A percentile compares a stretch with the other conserved stretches of the same genome.
These are phyloP conservation scores for Drepana falcataria DNA, from an alignment of 2,888 invertebrate genomes.

Conservation along the genomic window DNA sequence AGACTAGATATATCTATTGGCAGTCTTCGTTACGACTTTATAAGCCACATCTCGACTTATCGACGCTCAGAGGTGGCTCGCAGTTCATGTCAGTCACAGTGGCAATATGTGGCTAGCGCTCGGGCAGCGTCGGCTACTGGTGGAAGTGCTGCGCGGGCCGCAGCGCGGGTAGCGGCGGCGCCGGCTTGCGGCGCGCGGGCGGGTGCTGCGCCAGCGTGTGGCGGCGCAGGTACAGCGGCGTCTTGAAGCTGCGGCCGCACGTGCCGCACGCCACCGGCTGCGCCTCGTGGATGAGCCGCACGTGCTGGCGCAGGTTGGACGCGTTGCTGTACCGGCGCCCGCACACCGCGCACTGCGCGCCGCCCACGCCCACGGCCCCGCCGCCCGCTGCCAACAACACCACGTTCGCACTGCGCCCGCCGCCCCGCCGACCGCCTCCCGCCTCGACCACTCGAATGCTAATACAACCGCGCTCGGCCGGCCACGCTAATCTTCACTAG, in stretches of 20 bases:
- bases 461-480: conserved; percentile 2
- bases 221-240: conserved; percentile 86
- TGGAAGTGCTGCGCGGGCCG: conserved; percentile 50
- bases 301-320: conserved; percentile 86
- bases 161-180: conserved; percentile 52
- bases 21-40: conserved; percentile 66
- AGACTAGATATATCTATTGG: conserved; percentile 75
- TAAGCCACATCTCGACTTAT: conserved; percentile 56
- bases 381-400: conserved; percentile 69
- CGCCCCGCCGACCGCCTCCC: conserved; percentile 17
- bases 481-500: not conserved
- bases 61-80: conserved; percentile 33
- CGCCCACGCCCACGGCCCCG: conserved; percentile 32
- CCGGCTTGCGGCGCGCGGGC: conserved; percentile 53
- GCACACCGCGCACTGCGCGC: conserved; percentile 81
- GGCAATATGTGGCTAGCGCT: not conserved
- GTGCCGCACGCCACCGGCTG: conserved; percentile 83
- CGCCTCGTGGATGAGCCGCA: conserved; percentile 85
- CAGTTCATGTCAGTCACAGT: conserved; percentile 12
- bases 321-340: conserved; percentile 85
- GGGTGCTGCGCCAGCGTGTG: conserved; percentile 85
- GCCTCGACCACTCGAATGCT: conserved; percentile 19
- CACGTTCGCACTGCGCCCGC: conserved; percentile 52
- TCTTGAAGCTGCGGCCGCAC: conserved; percentile 86
- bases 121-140: conserved; percentile 24